phyloP scores from a whole-genome alignment of 2,888 invertebrate species.

The Acholoe squamosa region DNA sequence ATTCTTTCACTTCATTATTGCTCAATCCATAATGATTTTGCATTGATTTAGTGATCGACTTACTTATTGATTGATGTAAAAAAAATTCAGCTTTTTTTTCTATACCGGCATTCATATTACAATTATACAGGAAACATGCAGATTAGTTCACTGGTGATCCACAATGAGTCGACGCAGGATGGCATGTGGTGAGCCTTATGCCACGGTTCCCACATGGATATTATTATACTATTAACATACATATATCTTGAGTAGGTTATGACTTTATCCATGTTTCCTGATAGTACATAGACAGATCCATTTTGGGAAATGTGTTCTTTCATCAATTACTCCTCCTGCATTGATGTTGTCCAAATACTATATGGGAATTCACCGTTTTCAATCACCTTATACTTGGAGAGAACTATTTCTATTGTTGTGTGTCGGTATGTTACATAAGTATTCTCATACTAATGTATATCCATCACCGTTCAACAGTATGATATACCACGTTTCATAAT shows the following conservation, averaged over 20 bases:
- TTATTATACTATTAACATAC: conserved; percentile 35
- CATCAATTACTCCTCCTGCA: not conserved
- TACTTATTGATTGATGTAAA: not conserved
- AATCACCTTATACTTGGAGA: not conserved
- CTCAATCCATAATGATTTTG: conserved; percentile 37
- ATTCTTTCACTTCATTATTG: conserved; percentile 53
- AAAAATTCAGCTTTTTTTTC: conserved; percentile 28
- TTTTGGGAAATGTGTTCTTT: not conserved
- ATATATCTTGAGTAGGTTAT: conserved; percentile 42
- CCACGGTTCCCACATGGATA: not conserved
- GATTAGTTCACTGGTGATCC: too few species aligned
- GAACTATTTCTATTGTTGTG: not conserved
- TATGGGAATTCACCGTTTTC: not conserved
- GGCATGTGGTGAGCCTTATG: not conserved
- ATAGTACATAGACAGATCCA: not conserved
- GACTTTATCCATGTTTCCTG: not conserved
- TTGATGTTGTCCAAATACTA: not conserved
- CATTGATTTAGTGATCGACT: conserved; percentile 31
- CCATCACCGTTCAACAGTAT: conserved; percentile 36
- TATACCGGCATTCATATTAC: conserved; percentile 2
- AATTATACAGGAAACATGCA: not conserved
- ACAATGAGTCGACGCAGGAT: not conserved
- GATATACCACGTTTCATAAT: not conserved
- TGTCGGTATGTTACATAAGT: not conserved
- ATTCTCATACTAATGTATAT: conserved; percentile 7